Evolutionary conservation across 2,113 vertebrate species (phyloP).

Genomic region (Diadophis punctatus): DNA sequence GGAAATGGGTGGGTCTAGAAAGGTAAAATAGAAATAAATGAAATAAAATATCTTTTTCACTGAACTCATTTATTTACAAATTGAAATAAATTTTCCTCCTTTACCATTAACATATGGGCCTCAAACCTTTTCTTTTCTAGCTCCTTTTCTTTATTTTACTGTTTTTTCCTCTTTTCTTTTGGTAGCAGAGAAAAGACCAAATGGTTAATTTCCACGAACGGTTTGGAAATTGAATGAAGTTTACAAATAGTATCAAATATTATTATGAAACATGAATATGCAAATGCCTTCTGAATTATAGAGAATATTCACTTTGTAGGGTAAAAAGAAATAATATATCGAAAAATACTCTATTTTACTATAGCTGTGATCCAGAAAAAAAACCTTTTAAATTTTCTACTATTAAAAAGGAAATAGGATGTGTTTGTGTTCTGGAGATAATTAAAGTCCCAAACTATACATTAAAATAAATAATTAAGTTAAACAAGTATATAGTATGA

Average conservation of each 20-base stretch:
- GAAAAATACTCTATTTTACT: not conserved
- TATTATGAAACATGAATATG: not conserved
- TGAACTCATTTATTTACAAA: not conserved
- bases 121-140: not conserved
- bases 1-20: too few species aligned
- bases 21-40: too few species aligned
- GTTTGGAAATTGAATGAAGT: not conserved
- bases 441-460: not conserved
- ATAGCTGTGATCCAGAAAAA: not conserved
- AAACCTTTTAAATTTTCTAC: not conserved
- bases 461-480: not conserved
- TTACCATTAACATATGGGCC: not conserved
- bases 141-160: not conserved
- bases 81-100: not conserved
- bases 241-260: not conserved
- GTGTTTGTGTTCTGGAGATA: too few species aligned
- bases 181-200: not conserved
- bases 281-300: not conserved
- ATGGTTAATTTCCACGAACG: not conserved
- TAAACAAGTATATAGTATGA: not conserved
- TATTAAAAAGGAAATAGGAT: not conserved
- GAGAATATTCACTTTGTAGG: not conserved
- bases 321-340: not conserved
- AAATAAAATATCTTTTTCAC: not conserved
- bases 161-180: not conserved